phyloP scores from a whole-genome alignment of 2,888 invertebrate species.

The Stegophylla sp. region DNA sequence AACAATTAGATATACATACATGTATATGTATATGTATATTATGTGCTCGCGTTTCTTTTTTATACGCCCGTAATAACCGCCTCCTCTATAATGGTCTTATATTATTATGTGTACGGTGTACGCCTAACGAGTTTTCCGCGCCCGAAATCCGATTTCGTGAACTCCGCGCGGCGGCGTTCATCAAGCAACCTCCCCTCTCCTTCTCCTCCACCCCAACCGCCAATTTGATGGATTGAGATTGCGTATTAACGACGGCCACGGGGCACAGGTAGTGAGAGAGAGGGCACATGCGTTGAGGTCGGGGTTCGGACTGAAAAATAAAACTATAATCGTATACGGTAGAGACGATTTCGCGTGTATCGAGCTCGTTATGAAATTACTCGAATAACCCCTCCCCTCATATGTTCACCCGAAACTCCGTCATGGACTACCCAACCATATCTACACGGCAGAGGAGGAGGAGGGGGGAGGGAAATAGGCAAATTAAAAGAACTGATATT shows the following conservation, averaged over 20 bases:
- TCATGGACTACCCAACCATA: too few relatives aligned
- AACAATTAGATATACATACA: constrained; percentile 7
- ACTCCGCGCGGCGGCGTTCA: not conserved
- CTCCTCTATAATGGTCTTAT: not conserved
- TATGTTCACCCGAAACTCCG: too few relatives aligned
- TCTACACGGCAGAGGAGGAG: too few relatives aligned
- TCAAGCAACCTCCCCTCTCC: too few relatives aligned
- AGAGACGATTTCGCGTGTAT: constrained; percentile 31
- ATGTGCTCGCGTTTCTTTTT: not conserved
- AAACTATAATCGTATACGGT: not conserved
- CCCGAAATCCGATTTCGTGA: constrained; percentile 13
- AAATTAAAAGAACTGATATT: constrained; percentile 34
- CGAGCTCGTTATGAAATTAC: constrained; percentile 27
- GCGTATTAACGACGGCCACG: too few relatives aligned
- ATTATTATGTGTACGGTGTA: too few relatives aligned
- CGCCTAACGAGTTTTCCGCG: constrained; percentile 10
- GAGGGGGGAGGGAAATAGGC: not conserved
- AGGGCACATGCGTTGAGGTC: too few relatives aligned
- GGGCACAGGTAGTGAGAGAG: not conserved
- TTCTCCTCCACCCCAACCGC: too few relatives aligned
- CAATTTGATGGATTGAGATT: too few relatives aligned
- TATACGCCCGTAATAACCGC: constrained; percentile 2
- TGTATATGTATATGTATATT: not conserved
- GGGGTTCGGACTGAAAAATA: not conserved
- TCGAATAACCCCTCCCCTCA: not conserved